Base-by-base conservation (phyloP, 2,797 vertebrate species). In the Taenioides sp. region DNA sequence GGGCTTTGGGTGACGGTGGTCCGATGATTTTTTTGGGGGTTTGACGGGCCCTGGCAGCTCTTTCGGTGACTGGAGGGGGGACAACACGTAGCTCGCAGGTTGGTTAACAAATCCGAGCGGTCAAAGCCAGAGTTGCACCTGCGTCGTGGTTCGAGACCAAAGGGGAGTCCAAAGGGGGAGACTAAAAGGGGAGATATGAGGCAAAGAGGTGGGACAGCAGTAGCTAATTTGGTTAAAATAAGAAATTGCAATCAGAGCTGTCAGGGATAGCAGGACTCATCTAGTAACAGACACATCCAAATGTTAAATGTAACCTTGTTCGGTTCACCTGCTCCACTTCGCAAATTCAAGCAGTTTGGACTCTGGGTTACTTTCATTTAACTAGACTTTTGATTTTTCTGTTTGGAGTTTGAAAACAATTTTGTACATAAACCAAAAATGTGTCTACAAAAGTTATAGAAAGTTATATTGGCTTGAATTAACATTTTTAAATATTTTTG, bases 31-130 rank as follows among this genome's bases (percentile, higher is more conserved):
- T 52, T 14, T 31, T 49, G 71, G 63, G 73, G 65, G 69, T 84
- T 87, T 78, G 50, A 12, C 75, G 78, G 81, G 71, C 70, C 73
- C 84, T 86, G 87, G 90, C 89, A 84, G 80, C 82, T 23, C 57
- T 28, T 9, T 1, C 5, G 14, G 20, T 43, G 77, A 82, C 88
- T 81, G 78, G 80, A 86, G 84, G 88, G 79, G 84, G 78, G 84
- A 70, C 82, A 70, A 80, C 77, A 72, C 72, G 12, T 81, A 84
- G 80, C 89, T 84, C 40, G 80, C 65, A 16, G 85, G 85, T 86
- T 75, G 64, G 82, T 80, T 77, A 82, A 34, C 81, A 25, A 82
- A 70, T 76, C 87, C 80, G 83, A 87, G 84, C 63, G 65, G 79
- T 43, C 52, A 0, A 22, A 47, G 81, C 75, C 78, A 81, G 75